Percentiles rank a stretch among this genome's conserved stretches.
These are phyloP conservation scores for Phyllotreta striolata DNA, from an alignment of 2,888 invertebrate species.

Conservation along the genomic window DNA sequence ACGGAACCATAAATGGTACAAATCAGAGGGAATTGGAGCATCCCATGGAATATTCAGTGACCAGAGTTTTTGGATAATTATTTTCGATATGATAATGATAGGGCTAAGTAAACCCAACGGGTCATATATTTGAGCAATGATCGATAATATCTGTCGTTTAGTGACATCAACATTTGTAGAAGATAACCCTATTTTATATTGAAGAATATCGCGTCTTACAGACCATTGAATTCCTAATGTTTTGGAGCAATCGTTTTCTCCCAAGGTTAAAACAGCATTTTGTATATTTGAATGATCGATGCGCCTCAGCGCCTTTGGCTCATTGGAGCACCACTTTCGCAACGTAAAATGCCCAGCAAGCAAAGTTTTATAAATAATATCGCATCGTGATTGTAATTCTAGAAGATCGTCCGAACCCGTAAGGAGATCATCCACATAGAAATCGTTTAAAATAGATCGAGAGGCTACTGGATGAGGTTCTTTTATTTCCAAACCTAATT, in stretches of 20 bases:
- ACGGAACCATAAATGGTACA: constrained; percentile 8
- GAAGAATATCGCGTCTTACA: not conserved
- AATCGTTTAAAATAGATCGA: constrained; percentile 11
- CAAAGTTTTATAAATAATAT: constrained; percentile 8
- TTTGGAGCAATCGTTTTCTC: constrained; percentile 18
- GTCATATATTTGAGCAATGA: constrained; percentile 18
- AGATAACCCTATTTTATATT: not conserved
- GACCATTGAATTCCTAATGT: constrained; percentile 15
- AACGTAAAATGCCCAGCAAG: constrained; percentile 15
- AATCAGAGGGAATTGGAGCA: constrained; percentile 7
- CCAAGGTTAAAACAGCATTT: not conserved
- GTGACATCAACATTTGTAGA: not conserved
- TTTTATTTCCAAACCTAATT: constrained; percentile 18
- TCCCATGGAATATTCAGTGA: constrained; percentile 5
- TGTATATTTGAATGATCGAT: not conserved
- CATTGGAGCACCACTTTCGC: constrained; percentile 25
- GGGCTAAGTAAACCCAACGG: constrained; percentile 16
- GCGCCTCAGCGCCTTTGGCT: not conserved
- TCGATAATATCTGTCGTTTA: constrained; percentile 18
- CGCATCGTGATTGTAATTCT: constrained; percentile 4
- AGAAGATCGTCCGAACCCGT: constrained; percentile 19
- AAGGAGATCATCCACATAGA: constrained; percentile 28
- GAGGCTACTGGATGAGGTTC: constrained; percentile 14
- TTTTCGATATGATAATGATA: constrained; percentile 22
- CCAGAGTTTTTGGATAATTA: constrained; percentile 20